Base-by-base conservation (phyloP, 1,140 invertebrate species). In the Papilio xuthus region DNA sequence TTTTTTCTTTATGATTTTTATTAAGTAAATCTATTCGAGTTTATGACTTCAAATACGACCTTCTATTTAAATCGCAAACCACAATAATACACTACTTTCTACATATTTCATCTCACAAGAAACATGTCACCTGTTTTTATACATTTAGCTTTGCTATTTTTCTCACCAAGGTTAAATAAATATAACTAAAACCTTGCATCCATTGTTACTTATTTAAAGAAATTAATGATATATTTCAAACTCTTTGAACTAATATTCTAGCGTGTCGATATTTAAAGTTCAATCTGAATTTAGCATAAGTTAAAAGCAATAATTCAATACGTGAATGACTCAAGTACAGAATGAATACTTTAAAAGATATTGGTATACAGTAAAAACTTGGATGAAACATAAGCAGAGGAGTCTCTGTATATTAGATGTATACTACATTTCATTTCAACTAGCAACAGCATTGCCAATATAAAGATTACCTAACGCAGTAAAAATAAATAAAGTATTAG, bases 401-500 rank as follows among this genome's bases (percentile, higher is more conserved):
- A 32, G 26, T 60, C 56, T 20, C 23, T 6, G 28, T 32, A 67
- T 67, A 32, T 67, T 67, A 6, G 23, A 67, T 28, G 60, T 67
- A 28, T 13, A 53, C 9, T 56, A 28, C 4, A 26, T 23, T 60
- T 13, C 12, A 28, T 26, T 6, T 15, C 60, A 67, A 28, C 60
- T 28, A 67, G 26, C 60, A 28, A 28, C 23, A 67, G 13, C 26
- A 67, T 67, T 67, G 60, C 60, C 60, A 67, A 67, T 67, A 67
- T 67, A 67, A 67, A 67, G 50, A 67, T 60, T 60, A 67, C 60
- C 20, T 67, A 67, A 28, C 60, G 26, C 4, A 60, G 60, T 67
- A 67, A 67, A 67, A 67, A 67, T 67, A 67, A 67, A 28, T 67
- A 60, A 53, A n/a, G 50, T 6, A 26, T 60, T 28, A 32, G 60